Evolutionary conservation across 1,140 invertebrate species (phyloP), one percentile per base, ranked within the genome.

Genomic region (Spodoptera frugiperda): DNA sequence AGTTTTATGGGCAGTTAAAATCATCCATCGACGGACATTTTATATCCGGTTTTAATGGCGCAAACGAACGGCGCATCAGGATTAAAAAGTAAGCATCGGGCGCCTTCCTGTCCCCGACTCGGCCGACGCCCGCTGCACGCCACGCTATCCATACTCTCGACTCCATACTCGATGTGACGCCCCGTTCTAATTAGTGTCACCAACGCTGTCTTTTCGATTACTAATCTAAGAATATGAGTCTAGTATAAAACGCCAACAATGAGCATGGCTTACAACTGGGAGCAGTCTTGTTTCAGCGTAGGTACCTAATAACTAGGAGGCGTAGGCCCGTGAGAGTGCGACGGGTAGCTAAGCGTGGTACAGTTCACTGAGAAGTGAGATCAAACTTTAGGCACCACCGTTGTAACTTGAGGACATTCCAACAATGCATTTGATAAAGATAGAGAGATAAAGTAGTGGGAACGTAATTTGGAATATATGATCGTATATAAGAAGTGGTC

Each of bases 1-100:
- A 68, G 78, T 90, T 92, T 91, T 87, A 92, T 89, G 83, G 87
- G 81, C 79, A 83, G 84, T 91, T 87, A 90, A 92, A 91, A 82
- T 82, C 81, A 87, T 84, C 80, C 79, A 86, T 89, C 74, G 82
- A 55, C 80, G 75, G 70, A 80, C 81, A 75, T 81, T 87, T 90
- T 88, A 89, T 88, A 91, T 88, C 89, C 84, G 82, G 82, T 87
- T 87, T 87, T 86, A 90, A 85, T 80, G 79, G 74, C 76, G 77
- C 48, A 44, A 55, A 67, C 55, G 75, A 54, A 39, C 54, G 15
- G 61, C 65, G 30, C 54, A 61, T 68, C 55, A 46, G 72, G 78
- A 86, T 84, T 85, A 82, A 83, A 75, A 87, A 79, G 71, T 80
- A 76, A 79, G 71, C 76, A 61, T 63, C 54, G 57, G 78, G 77